phyloP scores from a whole-genome alignment of 2,113 vertebrate species.

The Prinia subflava region DNA sequence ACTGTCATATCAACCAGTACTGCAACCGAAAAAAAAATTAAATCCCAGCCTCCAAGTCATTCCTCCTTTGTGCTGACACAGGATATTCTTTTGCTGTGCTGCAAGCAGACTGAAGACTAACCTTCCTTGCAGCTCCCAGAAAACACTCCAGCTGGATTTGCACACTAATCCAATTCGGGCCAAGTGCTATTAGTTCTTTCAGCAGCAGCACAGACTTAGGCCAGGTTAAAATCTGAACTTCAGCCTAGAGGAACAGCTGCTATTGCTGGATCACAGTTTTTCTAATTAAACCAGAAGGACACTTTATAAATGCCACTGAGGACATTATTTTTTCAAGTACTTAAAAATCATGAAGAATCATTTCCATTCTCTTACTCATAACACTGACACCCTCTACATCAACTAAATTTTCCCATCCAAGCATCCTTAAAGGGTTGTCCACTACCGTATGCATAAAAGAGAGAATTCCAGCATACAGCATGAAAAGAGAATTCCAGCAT shows the following conservation, averaged over 20 bases:
- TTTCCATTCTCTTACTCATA: not conserved
- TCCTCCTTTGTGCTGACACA: not conserved
- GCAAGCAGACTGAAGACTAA: not conserved
- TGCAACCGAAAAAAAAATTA: not conserved
- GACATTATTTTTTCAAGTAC: not conserved
- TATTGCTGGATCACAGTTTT: not conserved
- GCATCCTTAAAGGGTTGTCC: not conserved
- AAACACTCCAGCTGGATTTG: not conserved
- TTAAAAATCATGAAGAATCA: not conserved
- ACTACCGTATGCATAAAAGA: not conserved
- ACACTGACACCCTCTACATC: not conserved
- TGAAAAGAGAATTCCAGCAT: not conserved
- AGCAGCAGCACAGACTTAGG: not conserved
- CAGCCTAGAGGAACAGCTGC: constrained; percentile 5
- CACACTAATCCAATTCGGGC: not conserved
- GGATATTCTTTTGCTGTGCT: not conserved
- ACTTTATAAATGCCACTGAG: not conserved
- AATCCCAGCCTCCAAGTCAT: not conserved
- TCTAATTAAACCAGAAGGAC: not conserved
- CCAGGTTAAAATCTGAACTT: constrained; percentile 3
- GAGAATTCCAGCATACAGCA: not conserved
- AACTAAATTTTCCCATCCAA: not conserved
- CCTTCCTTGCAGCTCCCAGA: not conserved
- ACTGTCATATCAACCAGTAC: not conserved
- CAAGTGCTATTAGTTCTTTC: not conserved